Conservation (phyloP, 2,888 invertebrate genomes). For the Amiota minor region DNA sequence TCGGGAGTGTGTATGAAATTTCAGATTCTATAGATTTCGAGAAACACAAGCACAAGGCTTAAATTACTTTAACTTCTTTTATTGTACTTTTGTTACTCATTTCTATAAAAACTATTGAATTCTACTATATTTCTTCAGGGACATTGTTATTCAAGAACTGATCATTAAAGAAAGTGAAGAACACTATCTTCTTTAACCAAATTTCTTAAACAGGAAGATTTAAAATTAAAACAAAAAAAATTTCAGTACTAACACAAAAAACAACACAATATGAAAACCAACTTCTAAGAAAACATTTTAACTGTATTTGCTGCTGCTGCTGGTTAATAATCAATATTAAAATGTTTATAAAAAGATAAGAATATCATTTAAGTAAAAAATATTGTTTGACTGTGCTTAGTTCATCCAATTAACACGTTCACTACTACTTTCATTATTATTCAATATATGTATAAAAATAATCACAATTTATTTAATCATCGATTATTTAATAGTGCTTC, state of each 20-base stretch:
- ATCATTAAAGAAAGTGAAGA: slow-evolving; percentile 25
- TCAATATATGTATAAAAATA: slow-evolving; percentile 12
- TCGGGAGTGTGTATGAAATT: too few relatives aligned
- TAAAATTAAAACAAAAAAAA: too few relatives aligned
- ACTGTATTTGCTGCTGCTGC: background rate
- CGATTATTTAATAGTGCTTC: too few relatives aligned
- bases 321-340: background rate
- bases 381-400: slow-evolving; percentile 72
- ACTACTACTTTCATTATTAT: slow-evolving; percentile 61
- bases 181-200: too few relatives aligned
- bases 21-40: too few relatives aligned
- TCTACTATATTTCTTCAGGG: too few relatives aligned
- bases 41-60: too few relatives aligned
- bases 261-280: slow-evolving; percentile 27
- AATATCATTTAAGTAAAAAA: slow-evolving; percentile 44
- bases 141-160: too few relatives aligned
- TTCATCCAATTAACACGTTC: slow-evolving; percentile 74
- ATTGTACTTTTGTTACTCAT: too few relatives aligned
- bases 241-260: slow-evolving; percentile 27
- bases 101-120: slow-evolving; percentile 7
- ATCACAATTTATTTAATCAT: too few relatives aligned
- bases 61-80: background rate
- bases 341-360: background rate
- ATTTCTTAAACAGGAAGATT: too few relatives aligned
- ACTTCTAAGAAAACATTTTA: slow-evolving; percentile 12